Evolutionary conservation across 2,113 vertebrate species (phyloP), one percentile per base, ranked within the genome.

Genomic region (Rhadina sibilatrix): DNA sequence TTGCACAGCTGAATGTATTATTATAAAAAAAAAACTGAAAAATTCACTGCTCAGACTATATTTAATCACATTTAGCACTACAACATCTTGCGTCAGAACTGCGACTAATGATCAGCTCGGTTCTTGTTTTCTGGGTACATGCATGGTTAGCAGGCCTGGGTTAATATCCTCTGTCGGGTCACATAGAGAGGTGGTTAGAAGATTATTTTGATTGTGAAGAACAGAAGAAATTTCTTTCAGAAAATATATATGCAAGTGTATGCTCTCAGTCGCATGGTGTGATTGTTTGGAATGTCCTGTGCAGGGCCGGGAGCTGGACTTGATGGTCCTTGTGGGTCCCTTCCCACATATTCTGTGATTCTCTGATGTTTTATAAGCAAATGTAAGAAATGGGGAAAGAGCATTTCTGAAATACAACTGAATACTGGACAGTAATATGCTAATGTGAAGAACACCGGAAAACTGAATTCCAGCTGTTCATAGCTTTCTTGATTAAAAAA

Each of bases 41-140:
- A 94, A 95, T 71, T 96, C 87, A 80, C 15, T 80, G 46, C n/a
- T 87, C 76, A 54, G 74, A 56, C 33, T 91, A 19, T 76, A 63
- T 94, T 97, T 97, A 89, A 92, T 95, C 35, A 35, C 74, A 60
- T 50, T 96, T 92, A 87, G 47, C 61, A 85, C 74, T 50, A 42
- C 44, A 64, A 61, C 83, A 68, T 89, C 71, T n/a, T 44, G 21
- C 33, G 8, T 96, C 71, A 88, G 37, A 95, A 83, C n/a, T 94
- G 40, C 65, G 87, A 60, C 63, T 95, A 94, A 63, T 60, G 69
- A 53, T 96, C 68, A 65, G 25, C 37, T 68, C 24, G 5, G 15
- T 66, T 95, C 56, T 89, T 59, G 65, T 97, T 94, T 95, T 53
- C 40, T 83, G 78, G 50, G n/a, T 89, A 40, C 7, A 13, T 60